Evolutionary conservation across 2,113 vertebrate species (phyloP).

Genomic region (Cynopterus brachyotis): DNA sequence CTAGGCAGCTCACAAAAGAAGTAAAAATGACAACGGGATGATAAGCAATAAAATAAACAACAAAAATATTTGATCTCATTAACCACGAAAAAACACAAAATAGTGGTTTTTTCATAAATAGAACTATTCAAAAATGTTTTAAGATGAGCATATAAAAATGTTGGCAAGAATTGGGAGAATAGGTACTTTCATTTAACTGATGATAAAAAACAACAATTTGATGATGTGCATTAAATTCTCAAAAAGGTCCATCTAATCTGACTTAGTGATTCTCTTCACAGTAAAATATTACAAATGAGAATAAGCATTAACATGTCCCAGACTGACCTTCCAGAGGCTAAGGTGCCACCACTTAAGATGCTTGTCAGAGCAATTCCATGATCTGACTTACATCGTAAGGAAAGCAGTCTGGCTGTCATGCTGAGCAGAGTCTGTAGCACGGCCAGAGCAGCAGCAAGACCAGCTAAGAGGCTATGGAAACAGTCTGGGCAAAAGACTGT

Average conservation of each 20-base stretch:
- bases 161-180: background rate
- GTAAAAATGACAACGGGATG: background rate
- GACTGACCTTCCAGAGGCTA: background rate
- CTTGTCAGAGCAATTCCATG: background rate
- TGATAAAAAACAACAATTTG: background rate
- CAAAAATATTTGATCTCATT: background rate
- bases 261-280: background rate
- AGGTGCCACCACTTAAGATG: background rate
- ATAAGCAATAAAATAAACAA: background rate
- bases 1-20: background rate
- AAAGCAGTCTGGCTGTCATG: background rate
- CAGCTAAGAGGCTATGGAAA: background rate
- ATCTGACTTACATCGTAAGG: background rate
- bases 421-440: background rate
- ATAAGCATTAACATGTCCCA: background rate
- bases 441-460: background rate
- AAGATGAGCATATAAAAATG: background rate
- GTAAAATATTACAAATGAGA: background rate
- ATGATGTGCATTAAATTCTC: background rate
- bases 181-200: background rate
- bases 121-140: background rate
- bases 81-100: background rate
- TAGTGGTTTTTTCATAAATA: background rate
- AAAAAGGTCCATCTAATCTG: background rate
- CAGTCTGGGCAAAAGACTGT: background rate